These are phyloP conservation scores for Blera fallax DNA, from an alignment of 2,888 invertebrate species.

Conservation along the genomic window DNA sequence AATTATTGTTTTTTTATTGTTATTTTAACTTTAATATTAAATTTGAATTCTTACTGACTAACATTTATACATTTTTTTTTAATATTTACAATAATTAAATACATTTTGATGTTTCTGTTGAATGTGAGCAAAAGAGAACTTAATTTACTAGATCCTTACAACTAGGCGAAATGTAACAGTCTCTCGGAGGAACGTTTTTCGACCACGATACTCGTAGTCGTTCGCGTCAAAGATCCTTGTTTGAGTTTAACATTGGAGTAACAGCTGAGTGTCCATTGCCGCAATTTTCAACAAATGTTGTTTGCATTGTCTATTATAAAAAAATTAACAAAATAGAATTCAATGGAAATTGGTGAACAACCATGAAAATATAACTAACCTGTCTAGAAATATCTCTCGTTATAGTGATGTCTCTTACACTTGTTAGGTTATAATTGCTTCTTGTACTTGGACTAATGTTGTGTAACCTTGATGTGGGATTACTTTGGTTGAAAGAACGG, in stretches of 20 bases:
- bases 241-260: slow-evolving; percentile 57
- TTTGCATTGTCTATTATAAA: slow-evolving; percentile 73
- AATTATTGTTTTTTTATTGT: neutral
- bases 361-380: slow-evolving; percentile 57
- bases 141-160: slow-evolving; percentile 55
- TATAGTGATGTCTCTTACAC: slow-evolving; percentile 74
- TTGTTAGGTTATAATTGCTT: slow-evolving; percentile 76
- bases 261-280: slow-evolving; percentile 71
- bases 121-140: slow-evolving; percentile 30
- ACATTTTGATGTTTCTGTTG: neutral
- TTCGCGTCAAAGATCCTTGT: slow-evolving; percentile 72
- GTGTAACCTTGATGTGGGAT: slow-evolving; percentile 74
- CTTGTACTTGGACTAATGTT: slow-evolving; percentile 75
- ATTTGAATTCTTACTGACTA: slow-evolving; percentile 13
- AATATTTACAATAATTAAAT: slow-evolving; percentile 29
- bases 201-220: slow-evolving; percentile 73
- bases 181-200: slow-evolving; percentile 65
- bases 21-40: neutral
- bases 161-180: slow-evolving; percentile 65
- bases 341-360: neutral
- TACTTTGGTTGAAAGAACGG: slow-evolving; percentile 74
- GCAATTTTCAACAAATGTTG: slow-evolving; percentile 74
- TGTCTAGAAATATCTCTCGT: slow-evolving; percentile 73
- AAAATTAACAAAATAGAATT: neutral
- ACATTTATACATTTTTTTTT: slow-evolving; percentile 22